These are phyloP conservation scores for Erebia epiphron DNA, from an alignment of 2,888 invertebrate genomes.

Conservation along the genomic window DNA sequence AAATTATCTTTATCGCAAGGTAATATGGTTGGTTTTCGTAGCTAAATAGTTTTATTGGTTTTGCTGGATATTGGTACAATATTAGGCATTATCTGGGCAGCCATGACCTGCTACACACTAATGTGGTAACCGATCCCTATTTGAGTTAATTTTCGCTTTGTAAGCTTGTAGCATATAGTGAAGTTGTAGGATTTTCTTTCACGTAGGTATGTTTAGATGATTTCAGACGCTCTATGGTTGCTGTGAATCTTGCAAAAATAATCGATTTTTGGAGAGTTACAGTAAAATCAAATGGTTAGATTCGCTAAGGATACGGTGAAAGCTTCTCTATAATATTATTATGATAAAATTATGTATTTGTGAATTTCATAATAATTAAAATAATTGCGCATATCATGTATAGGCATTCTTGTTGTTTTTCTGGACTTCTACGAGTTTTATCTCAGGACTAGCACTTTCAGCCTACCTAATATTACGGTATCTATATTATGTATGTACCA, in stretches of 20 bases:
- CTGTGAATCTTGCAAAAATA: background rate
- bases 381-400: too few relatives aligned
- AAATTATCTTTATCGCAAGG: conserved; percentile 29
- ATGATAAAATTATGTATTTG: too few relatives aligned
- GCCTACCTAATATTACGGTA: too few relatives aligned
- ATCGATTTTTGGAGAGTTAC: background rate
- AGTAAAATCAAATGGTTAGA: too few relatives aligned
- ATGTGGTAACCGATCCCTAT: conserved; percentile 57
- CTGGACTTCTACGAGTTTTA: too few relatives aligned
- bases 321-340: too few relatives aligned
- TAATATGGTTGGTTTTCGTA: conserved; percentile 48
- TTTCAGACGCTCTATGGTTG: background rate
- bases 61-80: conserved; percentile 46
- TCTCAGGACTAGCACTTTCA: too few relatives aligned
- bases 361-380: too few relatives aligned
- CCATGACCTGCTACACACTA: conserved; percentile 68
- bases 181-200: conserved; percentile 19
- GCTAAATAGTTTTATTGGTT: conserved; percentile 33
- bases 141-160: conserved; percentile 61
- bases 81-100: conserved; percentile 63
- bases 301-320: too few relatives aligned
- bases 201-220: background rate
- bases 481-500: too few relatives aligned
- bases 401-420: too few relatives aligned
- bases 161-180: conserved; percentile 43